Evolutionary conservation across 2,113 vertebrate species (phyloP).

Genomic region (Microcebus tavaratra): DNA sequence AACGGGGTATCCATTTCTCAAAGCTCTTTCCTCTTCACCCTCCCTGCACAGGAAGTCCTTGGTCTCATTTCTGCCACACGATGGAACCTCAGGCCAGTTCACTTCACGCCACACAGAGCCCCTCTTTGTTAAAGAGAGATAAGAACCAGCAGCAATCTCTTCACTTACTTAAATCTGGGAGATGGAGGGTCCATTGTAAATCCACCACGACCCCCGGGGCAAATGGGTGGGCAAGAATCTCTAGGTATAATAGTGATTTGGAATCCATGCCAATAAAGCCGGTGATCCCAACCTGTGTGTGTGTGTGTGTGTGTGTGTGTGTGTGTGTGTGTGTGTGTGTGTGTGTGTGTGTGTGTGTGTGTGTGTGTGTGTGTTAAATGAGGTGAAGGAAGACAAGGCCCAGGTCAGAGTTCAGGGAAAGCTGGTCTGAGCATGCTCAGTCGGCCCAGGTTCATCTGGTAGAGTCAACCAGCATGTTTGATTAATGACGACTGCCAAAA

Average conservation of each 20-base stretch:
- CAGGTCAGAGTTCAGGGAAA: not conserved
- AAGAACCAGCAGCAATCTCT: not conserved
- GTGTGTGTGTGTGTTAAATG: not conserved
- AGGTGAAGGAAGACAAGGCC: not conserved
- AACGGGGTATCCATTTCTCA: not conserved
- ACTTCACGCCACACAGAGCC: not conserved
- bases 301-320: not conserved
- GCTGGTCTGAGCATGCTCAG: not conserved
- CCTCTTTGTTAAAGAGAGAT: not conserved
- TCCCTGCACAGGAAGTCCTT: not conserved
- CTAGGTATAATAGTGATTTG: not conserved
- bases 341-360: not conserved
- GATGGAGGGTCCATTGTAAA: not conserved
- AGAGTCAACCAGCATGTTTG: not conserved
- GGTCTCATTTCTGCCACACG: not conserved
- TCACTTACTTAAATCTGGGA: not conserved
- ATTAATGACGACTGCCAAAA: not conserved
- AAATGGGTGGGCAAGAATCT: not conserved
- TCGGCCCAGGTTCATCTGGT: not conserved
- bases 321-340: not conserved
- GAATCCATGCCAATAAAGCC: not conserved
- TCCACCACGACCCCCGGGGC: not conserved
- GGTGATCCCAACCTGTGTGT: not conserved
- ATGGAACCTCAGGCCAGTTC: not conserved
- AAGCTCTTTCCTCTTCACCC: not conserved